phyloP scores from a whole-genome alignment of 2,888 invertebrate genomes.

The Tinea trinotella region DNA sequence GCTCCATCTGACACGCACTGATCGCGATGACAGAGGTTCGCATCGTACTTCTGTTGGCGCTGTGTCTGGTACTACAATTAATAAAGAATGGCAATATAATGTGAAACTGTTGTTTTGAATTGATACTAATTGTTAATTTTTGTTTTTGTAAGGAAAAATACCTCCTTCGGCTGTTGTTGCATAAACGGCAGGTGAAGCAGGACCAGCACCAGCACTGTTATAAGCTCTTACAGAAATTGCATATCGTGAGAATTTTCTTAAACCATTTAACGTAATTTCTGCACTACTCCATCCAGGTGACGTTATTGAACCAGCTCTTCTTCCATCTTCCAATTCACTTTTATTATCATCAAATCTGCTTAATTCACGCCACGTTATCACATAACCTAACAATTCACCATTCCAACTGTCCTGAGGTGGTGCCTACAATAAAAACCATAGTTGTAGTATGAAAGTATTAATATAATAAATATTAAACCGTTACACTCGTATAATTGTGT shows the following conservation, averaged over 20 bases:
- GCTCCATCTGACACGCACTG: constrained; percentile 81
- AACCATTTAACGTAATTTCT: constrained; percentile 73
- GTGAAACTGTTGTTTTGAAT: neutral
- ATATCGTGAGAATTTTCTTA: constrained; percentile 83
- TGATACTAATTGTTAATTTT: too few species aligned
- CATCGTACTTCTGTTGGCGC: constrained; percentile 80
- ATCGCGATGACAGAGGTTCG: constrained; percentile 77
- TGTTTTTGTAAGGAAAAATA: neutral
- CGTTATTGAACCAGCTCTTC: constrained; percentile 48
- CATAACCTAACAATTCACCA: constrained; percentile 81
- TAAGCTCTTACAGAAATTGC: constrained; percentile 84
- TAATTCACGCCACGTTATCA: constrained; percentile 71
- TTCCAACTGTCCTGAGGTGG: constrained; percentile 79
- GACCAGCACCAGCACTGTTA: constrained; percentile 86
- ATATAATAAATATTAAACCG: neutral
- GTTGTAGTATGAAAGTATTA: neutral
- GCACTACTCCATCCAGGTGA: constrained; percentile 77
- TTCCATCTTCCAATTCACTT: constrained; percentile 25
- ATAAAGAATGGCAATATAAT: neutral
- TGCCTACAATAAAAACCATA: constrained; percentile 46
- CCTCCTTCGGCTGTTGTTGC: constrained; percentile 83
- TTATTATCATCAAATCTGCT: constrained; percentile 33
- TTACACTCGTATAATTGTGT: neutral
- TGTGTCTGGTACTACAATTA: constrained; percentile 75
- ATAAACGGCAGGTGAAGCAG: constrained; percentile 78